These are phyloP conservation scores for Hirtodrosophila cameraria DNA, from an alignment of 2,888 invertebrate genomes.

Conservation along the genomic window DNA sequence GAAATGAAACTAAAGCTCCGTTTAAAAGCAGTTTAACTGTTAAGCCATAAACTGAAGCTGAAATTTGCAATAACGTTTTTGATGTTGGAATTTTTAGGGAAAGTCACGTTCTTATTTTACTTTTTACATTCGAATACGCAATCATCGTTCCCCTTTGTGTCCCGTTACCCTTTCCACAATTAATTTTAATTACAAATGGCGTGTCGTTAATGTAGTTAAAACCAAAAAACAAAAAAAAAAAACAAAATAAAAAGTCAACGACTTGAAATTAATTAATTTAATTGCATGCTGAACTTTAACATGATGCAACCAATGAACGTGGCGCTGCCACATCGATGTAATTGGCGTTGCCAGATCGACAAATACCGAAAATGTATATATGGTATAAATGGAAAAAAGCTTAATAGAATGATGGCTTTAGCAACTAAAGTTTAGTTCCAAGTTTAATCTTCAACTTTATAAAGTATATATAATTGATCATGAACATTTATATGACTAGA, in stretches of 20 bases:
- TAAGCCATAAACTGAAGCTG: neutral
- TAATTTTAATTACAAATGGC: slow-evolving; percentile 27
- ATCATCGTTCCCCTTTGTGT: neutral
- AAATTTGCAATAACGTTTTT: neutral
- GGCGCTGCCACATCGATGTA: slow-evolving; percentile 5
- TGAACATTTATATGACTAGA: no score
- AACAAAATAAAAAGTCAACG: slow-evolving; percentile 14
- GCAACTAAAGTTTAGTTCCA: no score
- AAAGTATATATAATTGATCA: no score
- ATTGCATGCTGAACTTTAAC: slow-evolving; percentile 58
- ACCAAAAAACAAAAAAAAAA: slow-evolving; percentile 3
- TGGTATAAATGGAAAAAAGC: neutral
- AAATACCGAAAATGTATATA: neutral
- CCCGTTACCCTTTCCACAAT: slow-evolving; percentile 19
- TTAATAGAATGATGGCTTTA: neutral
- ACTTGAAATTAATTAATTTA: slow-evolving; percentile 59
- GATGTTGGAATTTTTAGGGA: slow-evolving; percentile 22
- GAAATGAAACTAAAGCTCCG: slow-evolving; percentile 15
- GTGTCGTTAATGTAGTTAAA: slow-evolving; percentile 27
- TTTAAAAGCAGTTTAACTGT: slow-evolving; percentile 1
- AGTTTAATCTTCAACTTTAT: no score
- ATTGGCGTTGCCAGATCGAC: slow-evolving; percentile 8
- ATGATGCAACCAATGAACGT: neutral
- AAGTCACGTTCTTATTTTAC: slow-evolving; percentile 46
- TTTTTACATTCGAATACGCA: neutral